These are phyloP conservation scores for Drosophila teissieri DNA, from an alignment of 1,140 invertebrate genomes.

Conservation along the genomic window DNA sequence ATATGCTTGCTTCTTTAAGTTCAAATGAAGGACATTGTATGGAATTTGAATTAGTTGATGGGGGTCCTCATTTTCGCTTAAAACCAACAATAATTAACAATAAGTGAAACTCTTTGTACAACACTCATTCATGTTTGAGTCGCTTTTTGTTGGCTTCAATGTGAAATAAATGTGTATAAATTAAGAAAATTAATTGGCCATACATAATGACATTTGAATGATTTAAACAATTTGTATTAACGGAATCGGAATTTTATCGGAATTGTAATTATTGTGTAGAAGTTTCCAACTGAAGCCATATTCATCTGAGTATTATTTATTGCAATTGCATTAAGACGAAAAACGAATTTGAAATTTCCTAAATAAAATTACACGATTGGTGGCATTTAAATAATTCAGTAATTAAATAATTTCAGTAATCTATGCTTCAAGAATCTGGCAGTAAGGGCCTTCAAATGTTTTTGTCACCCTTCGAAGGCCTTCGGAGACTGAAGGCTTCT, in stretches of 20 bases:
- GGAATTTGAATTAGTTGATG: constrained; percentile 21
- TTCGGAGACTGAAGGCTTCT: constrained; percentile 6
- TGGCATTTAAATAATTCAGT: constrained; percentile 28
- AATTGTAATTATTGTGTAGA: neutral
- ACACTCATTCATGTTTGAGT: constrained; percentile 1
- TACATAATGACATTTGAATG: neutral
- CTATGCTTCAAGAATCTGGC: constrained; percentile 1
- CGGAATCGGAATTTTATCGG: too few relatives aligned
- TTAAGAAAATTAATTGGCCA: constrained; percentile 4
- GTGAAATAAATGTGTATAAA: neutral
- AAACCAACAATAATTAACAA: constrained; percentile 7
- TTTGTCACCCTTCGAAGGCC: neutral
- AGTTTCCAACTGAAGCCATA: neutral
- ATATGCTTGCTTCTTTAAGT: neutral
- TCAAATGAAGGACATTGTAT: neutral
- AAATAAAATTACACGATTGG: constrained; percentile 19
- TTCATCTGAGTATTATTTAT: constrained; percentile 8
- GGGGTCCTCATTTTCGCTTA: neutral
- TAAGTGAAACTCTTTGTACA: neutral
- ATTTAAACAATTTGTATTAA: too few relatives aligned
- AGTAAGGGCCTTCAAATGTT: constrained; percentile 15
- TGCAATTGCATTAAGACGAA: neutral
- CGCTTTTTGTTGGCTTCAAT: constrained; percentile 1
- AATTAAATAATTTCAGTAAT: constrained; percentile 6
- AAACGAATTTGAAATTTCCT: neutral